Conservation (phyloP, 2,113 vertebrate species). For the Tachysurus fulvidraco region DNA sequence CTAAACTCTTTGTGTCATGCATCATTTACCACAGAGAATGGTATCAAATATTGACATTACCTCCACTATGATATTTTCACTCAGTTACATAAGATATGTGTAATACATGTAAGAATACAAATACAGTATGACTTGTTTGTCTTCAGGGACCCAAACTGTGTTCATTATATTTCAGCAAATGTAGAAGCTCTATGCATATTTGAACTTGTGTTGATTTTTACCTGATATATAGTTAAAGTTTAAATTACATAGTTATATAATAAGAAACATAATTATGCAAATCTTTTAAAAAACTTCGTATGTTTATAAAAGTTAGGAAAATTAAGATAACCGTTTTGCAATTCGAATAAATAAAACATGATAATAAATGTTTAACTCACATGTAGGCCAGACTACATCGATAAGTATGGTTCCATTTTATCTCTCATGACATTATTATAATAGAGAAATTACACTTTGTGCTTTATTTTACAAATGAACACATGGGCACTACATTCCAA, state of each 20-base stretch:
- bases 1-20: neutral
- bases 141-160: neutral
- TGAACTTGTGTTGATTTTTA: no score
- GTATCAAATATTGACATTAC: neutral
- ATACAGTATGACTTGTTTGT: neutral
- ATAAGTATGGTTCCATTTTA: neutral
- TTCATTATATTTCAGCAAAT: neutral
- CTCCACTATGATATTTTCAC: neutral
- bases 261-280: neutral
- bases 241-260: neutral
- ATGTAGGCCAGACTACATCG: neutral
- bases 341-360: neutral
- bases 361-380: neutral
- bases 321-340: neutral
- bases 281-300: neutral
- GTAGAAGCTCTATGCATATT: neutral
- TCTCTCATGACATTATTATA: neutral
- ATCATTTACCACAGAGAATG: conserved; percentile 8
- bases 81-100: neutral
- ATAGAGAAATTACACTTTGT: neutral
- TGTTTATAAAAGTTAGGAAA: neutral
- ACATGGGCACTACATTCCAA: neutral
- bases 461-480: neutral
- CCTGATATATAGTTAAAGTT: neutral
- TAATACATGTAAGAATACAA: neutral